These are phyloP conservation scores for Pionites leucogaster DNA, from an alignment of 2,113 vertebrate species.

Conservation along the genomic window DNA sequence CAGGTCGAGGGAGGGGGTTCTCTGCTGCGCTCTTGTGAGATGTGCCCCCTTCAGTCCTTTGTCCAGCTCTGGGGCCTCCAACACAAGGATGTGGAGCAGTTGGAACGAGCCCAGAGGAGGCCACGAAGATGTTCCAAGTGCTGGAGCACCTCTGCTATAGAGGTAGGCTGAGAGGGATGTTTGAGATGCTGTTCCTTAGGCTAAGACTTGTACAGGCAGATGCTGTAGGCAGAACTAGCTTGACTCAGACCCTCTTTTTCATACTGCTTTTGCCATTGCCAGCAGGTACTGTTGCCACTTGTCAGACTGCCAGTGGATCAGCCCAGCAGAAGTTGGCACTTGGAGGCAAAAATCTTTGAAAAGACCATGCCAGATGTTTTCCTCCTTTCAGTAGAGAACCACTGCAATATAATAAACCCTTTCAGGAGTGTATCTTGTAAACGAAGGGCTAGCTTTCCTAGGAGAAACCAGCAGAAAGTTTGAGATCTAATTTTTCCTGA, in stretches of 20 bases:
- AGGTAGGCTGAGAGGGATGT: background rate
- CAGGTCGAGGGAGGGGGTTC: background rate
- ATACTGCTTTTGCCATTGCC: rapidly evolving
- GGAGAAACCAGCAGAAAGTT: background rate
- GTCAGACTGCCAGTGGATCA: background rate
- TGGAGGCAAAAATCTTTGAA: background rate
- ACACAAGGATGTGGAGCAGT: background rate
- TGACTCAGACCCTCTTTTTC: background rate
- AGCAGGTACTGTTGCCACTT: background rate
- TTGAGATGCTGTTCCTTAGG: background rate
- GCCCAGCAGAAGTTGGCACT: background rate
- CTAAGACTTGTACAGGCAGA: too few species aligned
- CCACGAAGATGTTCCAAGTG: background rate
- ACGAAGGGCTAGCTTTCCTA: background rate
- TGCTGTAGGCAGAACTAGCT: background rate
- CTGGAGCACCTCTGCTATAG: background rate
- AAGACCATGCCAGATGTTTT: background rate
- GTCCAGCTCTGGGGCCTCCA: background rate
- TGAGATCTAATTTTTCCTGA: background rate
- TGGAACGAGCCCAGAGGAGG: background rate
- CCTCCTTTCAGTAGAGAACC: background rate
- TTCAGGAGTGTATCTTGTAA: background rate
- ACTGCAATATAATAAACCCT: background rate
- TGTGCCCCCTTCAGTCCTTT: background rate
- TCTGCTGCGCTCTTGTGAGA: background rate